Evolutionary conservation across 2,113 vertebrate species (phyloP), one percentile per base, ranked within the genome.

Genomic region (Herpetotheres cachinnans): DNA sequence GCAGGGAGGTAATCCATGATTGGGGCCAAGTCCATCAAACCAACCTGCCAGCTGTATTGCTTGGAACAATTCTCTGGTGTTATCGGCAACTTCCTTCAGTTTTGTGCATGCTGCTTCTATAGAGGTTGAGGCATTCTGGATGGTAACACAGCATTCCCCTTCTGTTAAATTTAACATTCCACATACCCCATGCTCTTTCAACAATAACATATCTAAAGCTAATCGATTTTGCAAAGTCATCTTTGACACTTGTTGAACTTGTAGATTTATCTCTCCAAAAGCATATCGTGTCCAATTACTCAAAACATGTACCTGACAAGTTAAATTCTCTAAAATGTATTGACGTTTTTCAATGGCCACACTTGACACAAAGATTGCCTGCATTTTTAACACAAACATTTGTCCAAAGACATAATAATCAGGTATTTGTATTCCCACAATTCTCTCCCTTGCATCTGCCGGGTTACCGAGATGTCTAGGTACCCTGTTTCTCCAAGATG

Each of bases 81-180:
- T 11, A 12, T 12, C 4, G 36, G 30, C 18, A 50, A 50, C 32
- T 63, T 72, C 29, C 49, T 80, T 56, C 13, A 91, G 9, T 81
- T 56, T 30, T 42, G 9, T 20, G 55, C 10, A n/a, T 0, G 0
- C 10, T 30, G 47, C 50, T 25, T 49, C 40, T 49, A 49, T 25
- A n/a, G 29, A 72, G 63, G 16, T 30, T 40, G 25, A 80, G 18
- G 5, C 18, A 29, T 47, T 54, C 54, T 29, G 22, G 46, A 54
- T 38, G 11, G 14, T 38, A 54, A 38, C 46, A 62, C 16, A 55
- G 15, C 34, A 20, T 38, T 47, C 22, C 16, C 4, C 50, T 34
- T 30, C 0, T 3, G 20, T 49, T 59, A n/a, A n/a, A 50, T 59
- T 59, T n/a, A 59, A 25, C 20, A 42, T 77, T n/a, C n/a, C 30